Percentiles rank a stretch among this genome's conserved stretches.
Conservation (phyloP, 2,797 vertebrate species). For the Harpagifer antarcticus region DNA sequence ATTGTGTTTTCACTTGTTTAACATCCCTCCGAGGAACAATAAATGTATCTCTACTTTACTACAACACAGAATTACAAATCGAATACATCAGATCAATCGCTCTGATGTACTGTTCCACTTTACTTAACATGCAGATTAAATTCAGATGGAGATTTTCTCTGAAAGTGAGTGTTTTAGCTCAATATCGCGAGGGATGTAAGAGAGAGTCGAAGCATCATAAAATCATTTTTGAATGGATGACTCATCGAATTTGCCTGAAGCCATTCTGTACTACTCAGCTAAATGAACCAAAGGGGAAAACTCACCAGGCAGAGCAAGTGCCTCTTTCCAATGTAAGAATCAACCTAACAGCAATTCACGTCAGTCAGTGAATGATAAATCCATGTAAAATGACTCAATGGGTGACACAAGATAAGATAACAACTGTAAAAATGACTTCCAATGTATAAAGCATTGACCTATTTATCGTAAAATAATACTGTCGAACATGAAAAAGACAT, state of each 20-base stretch:
- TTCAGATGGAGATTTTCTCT: slow-evolving; percentile 18
- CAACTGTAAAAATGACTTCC: background rate
- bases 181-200: slow-evolving; percentile 28
- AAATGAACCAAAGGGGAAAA: slow-evolving; percentile 50
- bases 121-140: slow-evolving; percentile 37
- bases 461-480: background rate
- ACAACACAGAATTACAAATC: slow-evolving; percentile 10
- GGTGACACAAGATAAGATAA: slow-evolving; percentile 5
- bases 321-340: slow-evolving; percentile 7
- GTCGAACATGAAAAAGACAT: background rate
- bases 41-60: slow-evolving; percentile 8
- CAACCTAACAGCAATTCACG: slow-evolving; percentile 42
- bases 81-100: slow-evolving; percentile 27
- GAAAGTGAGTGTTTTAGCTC: slow-evolving; percentile 35
- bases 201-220: slow-evolving; percentile 26
- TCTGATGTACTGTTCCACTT: slow-evolving; percentile 3
- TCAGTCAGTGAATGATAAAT: slow-evolving; percentile 21
- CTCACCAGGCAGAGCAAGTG: slow-evolving; percentile 39
- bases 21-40: slow-evolving; percentile 26
- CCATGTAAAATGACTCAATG: slow-evolving; percentile 23
- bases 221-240: slow-evolving; percentile 53
- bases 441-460: background rate
- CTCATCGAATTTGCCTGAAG: slow-evolving; percentile 47
- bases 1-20: slow-evolving; percentile 30
- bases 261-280: slow-evolving; percentile 45